phyloP scores from a whole-genome alignment of 2,113 vertebrate species.

The Rhipidura dahli region DNA sequence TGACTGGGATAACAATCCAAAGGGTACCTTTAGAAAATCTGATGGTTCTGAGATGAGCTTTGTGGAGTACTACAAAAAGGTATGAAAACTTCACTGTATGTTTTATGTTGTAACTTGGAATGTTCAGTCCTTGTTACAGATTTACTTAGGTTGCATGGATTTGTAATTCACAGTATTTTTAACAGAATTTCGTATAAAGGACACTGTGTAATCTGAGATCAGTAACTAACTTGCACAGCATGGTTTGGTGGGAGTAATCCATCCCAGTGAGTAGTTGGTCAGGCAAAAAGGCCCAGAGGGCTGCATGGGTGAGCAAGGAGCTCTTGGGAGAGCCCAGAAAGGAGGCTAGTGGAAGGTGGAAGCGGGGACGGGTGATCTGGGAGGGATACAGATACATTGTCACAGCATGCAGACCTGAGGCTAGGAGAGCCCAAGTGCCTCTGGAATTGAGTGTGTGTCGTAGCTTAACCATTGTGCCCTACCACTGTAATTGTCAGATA shows the following conservation, averaged over 20 bases:
- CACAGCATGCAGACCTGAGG: background rate
- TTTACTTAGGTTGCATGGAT: background rate
- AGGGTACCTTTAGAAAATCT: slow-evolving; percentile 83
- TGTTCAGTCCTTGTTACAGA: fast-evolving
- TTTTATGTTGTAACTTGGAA: background rate
- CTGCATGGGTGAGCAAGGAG: background rate
- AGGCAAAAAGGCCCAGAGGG: background rate
- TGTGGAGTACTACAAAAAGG: slow-evolving; percentile 85
- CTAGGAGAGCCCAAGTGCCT: fast-evolving
- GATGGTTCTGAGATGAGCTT: slow-evolving; percentile 84
- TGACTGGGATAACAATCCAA: slow-evolving; percentile 88
- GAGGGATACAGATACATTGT: background rate
- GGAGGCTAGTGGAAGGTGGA: background rate
- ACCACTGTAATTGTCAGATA: background rate
- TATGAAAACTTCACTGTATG: slow-evolving; percentile 36
- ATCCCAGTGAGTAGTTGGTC: background rate
- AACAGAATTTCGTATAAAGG: background rate
- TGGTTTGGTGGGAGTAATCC: background rate
- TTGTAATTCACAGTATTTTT: background rate
- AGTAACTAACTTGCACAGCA: background rate
- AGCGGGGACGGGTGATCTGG: background rate
- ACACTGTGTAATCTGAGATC: background rate
- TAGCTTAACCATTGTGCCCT: background rate
- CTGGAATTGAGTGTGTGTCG: background rate
- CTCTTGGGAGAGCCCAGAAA: background rate